Percentiles rank a stretch among this genome's conserved stretches.
Conservation (phyloP, 2,113 vertebrate species). For the Ailurus styani region DNA sequence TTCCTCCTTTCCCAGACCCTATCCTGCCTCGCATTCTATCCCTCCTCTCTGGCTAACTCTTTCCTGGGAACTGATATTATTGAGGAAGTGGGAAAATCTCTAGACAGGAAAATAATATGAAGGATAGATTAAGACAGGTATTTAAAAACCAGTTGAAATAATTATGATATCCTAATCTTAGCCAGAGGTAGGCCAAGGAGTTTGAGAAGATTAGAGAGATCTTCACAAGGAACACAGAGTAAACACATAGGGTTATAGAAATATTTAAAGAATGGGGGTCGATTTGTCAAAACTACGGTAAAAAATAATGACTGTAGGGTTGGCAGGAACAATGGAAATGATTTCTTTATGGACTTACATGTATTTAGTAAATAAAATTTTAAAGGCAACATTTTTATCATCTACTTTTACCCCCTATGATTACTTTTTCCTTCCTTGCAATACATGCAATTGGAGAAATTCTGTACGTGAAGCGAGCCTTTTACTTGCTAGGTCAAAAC, state of each 20-base stretch:
- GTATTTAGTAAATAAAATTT: constrained; percentile 25
- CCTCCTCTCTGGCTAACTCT: not conserved
- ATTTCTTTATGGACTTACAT: not conserved
- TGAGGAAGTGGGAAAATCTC: not conserved
- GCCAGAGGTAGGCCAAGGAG: not conserved
- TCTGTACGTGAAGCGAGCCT: not conserved
- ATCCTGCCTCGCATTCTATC: not conserved
- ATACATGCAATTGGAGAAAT: not conserved
- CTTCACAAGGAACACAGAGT: not conserved
- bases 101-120: not conserved
- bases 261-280: not conserved
- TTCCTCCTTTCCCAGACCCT: not conserved
- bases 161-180: not conserved
- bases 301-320: not conserved
- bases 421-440: not conserved
- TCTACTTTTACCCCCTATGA: not conserved
- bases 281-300: not conserved
- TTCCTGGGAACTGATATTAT: not conserved
- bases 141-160: not conserved
- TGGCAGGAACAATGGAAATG: not conserved
- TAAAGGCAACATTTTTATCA: constrained; percentile 39
- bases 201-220: not conserved
- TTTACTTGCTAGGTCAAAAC: constrained; percentile 51
- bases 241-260: not conserved
- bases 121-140: not conserved